These are phyloP conservation scores for Melanerpes aurifrons DNA, from an alignment of 2,113 vertebrate genomes.

Conservation along the genomic window DNA sequence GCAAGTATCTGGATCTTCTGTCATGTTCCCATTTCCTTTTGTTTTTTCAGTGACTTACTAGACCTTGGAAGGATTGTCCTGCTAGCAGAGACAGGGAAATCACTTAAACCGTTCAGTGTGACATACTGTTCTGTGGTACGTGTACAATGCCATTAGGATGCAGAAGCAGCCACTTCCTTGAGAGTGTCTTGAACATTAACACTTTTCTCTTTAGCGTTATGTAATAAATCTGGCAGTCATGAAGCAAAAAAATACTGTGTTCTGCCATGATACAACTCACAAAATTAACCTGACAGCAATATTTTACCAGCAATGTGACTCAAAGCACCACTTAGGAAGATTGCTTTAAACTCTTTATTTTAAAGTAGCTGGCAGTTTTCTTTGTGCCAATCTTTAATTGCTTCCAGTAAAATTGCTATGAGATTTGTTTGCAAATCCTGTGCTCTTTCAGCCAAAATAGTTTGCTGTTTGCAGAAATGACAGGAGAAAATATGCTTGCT, in stretches of 20 bases:
- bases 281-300: neutral
- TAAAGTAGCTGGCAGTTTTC: neutral
- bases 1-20: neutral
- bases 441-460: neutral
- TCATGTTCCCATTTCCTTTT: neutral
- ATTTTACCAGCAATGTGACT: neutral
- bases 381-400: neutral
- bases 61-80: neutral
- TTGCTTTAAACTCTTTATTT: slow-evolving; percentile 18
- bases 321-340: neutral
- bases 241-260: slow-evolving; percentile 6
- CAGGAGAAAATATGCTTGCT: neutral
- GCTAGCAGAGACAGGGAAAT: neutral
- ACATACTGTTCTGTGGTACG: neutral
- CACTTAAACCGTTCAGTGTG: neutral
- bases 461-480: neutral
- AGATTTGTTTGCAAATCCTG: slow-evolving; percentile 13
- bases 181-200: neutral
- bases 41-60: neutral
- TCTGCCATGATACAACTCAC: slow-evolving; percentile 13
- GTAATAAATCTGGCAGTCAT: neutral
- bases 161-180: neutral
- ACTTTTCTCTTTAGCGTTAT: neutral
- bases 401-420: neutral
- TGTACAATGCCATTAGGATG: neutral